Conservation (phyloP, 2,888 invertebrate species). For the Sericinus montela region DNA sequence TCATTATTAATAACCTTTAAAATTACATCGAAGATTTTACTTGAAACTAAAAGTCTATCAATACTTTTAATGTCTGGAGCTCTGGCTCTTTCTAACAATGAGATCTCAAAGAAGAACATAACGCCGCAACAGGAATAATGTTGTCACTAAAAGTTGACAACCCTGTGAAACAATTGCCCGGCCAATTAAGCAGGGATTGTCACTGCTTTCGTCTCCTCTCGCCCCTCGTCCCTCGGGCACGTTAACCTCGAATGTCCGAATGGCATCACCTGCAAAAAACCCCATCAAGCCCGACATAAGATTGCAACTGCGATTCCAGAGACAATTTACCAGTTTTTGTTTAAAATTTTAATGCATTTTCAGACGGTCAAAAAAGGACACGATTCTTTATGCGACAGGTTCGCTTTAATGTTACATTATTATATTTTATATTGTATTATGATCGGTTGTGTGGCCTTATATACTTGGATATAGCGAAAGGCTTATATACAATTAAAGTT, state of each 20-base stretch:
- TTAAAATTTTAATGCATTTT: constrained; percentile 44
- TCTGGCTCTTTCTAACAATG: too few species aligned
- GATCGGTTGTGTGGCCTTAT: too few species aligned
- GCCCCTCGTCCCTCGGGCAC: constrained; percentile 10
- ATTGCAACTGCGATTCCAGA: constrained; percentile 54
- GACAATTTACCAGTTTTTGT: constrained; percentile 61
- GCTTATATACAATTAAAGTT: too few species aligned
- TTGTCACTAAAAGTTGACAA: constrained; percentile 3
- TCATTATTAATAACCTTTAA: too few species aligned
- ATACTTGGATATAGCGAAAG: too few species aligned
- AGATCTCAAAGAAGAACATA: too few species aligned
- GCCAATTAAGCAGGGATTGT: constrained; percentile 45
- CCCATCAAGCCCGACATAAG: constrained; percentile 44
- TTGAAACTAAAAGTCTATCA: too few species aligned
- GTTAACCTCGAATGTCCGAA: constrained; percentile 28
- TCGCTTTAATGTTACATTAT: constrained; percentile 15
- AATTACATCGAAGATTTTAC: too few species aligned
- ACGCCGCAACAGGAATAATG: too few species aligned
- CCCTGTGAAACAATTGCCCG: constrained; percentile 14
- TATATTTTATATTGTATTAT: neutral
- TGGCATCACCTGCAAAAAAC: constrained; percentile 42
- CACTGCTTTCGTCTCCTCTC: constrained; percentile 20
- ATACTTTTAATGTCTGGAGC: too few species aligned
- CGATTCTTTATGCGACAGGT: constrained; percentile 18
- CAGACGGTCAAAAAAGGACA: constrained; percentile 23